phyloP scores from a whole-genome alignment of 2,888 invertebrate genomes.

The Parnassius mnemosyne region DNA sequence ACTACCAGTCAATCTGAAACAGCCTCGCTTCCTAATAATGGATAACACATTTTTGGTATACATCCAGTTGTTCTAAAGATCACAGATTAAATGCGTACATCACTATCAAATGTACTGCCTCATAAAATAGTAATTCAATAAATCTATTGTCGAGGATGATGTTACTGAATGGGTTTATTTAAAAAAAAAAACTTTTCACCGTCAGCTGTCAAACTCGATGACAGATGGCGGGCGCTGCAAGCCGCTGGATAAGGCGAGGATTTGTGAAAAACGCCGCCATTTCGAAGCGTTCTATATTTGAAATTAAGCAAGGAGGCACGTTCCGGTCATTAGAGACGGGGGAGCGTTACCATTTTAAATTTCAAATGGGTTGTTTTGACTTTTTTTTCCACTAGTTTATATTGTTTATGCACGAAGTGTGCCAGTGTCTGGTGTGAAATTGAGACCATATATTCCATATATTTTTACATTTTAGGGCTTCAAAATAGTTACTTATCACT shows the following conservation, averaged over 20 bases:
- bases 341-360: slow-evolving; percentile 40
- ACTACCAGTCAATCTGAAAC: too few species aligned
- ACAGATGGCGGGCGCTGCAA: slow-evolving; percentile 69
- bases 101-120: not conserved
- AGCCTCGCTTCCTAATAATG: too few species aligned
- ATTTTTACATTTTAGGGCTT: not conserved
- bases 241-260: slow-evolving; percentile 46
- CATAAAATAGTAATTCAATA: slow-evolving; percentile 14
- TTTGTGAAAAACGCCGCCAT: slow-evolving; percentile 43
- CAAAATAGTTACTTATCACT: too few species aligned
- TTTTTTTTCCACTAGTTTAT: slow-evolving; percentile 31
- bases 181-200: slow-evolving; percentile 61
- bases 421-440: not conserved
- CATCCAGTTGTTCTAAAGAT: too few species aligned
- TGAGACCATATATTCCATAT: not conserved
- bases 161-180: slow-evolving; percentile 51
- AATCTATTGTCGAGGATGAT: slow-evolving; percentile 5
- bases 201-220: slow-evolving; percentile 75
- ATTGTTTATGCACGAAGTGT: not conserved
- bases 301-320: slow-evolving; percentile 42
- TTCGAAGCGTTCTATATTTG: slow-evolving; percentile 47
- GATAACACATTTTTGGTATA: too few species aligned
- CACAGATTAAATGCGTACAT: not conserved
- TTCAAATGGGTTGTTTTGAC: slow-evolving; percentile 41
- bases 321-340: slow-evolving; percentile 41